A percentile compares a stretch with the other conserved stretches of the same genome.
phyloP scores from a whole-genome alignment of 2,888 invertebrate genomes.

The Epistrophella euchroma region DNA sequence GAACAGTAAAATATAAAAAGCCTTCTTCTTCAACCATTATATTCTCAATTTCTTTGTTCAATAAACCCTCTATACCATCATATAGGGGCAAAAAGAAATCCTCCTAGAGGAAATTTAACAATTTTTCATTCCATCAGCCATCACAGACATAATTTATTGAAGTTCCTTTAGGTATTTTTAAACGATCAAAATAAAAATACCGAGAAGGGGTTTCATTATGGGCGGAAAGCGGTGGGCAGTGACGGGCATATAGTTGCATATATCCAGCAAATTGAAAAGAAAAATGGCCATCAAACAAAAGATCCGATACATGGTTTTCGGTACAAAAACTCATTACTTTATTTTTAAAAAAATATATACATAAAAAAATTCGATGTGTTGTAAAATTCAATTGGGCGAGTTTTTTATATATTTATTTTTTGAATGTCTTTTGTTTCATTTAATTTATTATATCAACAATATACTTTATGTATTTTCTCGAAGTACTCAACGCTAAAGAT shows the following conservation, averaged over 20 bases:
- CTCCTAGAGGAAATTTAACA: constrained; percentile 10
- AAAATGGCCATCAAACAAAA: constrained; percentile 50
- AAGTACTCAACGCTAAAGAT: constrained; percentile 18
- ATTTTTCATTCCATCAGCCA: constrained; percentile 44
- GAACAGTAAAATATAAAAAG: too few species aligned
- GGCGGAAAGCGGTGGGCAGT: neutral
- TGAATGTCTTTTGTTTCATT: constrained; percentile 56
- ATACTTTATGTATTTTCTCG: neutral
- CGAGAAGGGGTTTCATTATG: constrained; percentile 6
- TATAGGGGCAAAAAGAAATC: neutral
- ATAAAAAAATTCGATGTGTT: constrained; percentile 39
- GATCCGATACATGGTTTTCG: constrained; percentile 20
- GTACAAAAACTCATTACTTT: constrained; percentile 38
- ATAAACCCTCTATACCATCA: neutral
- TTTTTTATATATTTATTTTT: constrained; percentile 30
- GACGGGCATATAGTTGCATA: neutral
- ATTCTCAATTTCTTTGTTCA: constrained; percentile 43
- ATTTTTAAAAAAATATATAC: neutral
- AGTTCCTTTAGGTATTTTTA: constrained; percentile 27
- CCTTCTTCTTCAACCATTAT: constrained; percentile 53
- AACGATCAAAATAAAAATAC: constrained; percentile 12
- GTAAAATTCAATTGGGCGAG: constrained; percentile 8
- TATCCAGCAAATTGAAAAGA: constrained; percentile 18
- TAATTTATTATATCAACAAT: constrained; percentile 28
- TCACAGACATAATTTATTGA: constrained; percentile 52